A percentile compares a stretch with the other conserved stretches of the same genome.
Evolutionary conservation across 1,140 invertebrate genomes (phyloP).

Genomic region (Ceratoteleas bidentatus): DNA sequence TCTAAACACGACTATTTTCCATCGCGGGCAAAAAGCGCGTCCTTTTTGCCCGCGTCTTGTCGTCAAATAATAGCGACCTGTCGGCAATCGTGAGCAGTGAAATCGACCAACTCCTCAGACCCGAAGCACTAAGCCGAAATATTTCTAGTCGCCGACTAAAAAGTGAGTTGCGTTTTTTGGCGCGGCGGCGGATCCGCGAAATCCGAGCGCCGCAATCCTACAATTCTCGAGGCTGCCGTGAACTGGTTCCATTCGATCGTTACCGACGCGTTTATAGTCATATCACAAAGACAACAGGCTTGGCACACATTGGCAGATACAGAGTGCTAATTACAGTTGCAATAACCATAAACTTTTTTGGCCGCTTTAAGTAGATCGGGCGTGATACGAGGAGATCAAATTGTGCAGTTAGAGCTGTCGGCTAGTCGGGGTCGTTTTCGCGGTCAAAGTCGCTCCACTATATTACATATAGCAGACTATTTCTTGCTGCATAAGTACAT

Average conservation of each 20-base stretch:
- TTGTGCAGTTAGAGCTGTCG: conserved; percentile 7
- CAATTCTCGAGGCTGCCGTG: conserved; percentile 24
- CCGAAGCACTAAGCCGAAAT: conserved; percentile 33
- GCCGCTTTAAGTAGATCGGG: conserved; percentile 5
- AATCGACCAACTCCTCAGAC: conserved; percentile 22
- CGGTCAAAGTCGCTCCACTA: no score
- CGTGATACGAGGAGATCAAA: conserved; percentile 16
- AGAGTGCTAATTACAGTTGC: conserved; percentile 38
- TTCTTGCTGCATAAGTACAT: no score
- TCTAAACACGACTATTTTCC: conserved; percentile 39
- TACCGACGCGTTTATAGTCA: conserved; percentile 32
- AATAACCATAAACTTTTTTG: conserved; percentile 39
- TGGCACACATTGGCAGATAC: conserved; percentile 46
- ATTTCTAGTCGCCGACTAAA: conserved; percentile 36
- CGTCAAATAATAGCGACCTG: conserved; percentile 10
- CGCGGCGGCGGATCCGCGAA: neutral
- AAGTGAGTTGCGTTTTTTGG: conserved; percentile 30
- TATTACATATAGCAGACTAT: no score
- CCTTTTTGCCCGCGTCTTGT: conserved; percentile 1
- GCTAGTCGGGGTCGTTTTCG: no score
- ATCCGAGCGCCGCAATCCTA: conserved; percentile 20
- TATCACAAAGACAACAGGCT: conserved; percentile 48
- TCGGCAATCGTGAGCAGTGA: conserved; percentile 60
- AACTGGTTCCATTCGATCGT: conserved; percentile 57
- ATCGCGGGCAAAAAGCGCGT: conserved; percentile 11